phyloP scores from a whole-genome alignment of 1,140 invertebrate genomes.

The Calephelis virginiensis region DNA sequence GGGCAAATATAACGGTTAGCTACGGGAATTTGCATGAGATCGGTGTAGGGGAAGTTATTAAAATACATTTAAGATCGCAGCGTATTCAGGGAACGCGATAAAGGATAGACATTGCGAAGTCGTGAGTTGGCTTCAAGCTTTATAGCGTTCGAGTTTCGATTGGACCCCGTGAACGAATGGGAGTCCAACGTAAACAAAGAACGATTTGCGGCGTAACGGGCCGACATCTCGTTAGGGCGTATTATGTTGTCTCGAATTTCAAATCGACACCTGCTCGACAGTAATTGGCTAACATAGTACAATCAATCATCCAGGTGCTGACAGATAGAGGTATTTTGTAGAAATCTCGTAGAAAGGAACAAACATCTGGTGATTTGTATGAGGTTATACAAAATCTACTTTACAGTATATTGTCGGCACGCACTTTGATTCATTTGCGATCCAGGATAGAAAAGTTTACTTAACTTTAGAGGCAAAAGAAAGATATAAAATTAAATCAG shows the following conservation, averaged over 20 bases:
- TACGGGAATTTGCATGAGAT: slow-evolving; percentile 66
- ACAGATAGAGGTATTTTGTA: slow-evolving; percentile 19
- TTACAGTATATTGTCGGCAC: no score
- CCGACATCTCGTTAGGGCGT: slow-evolving; percentile 49
- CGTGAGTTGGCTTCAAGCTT: slow-evolving; percentile 62
- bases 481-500: no score
- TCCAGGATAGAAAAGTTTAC: no score
- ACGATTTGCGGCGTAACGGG: slow-evolving; percentile 34
- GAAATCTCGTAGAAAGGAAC: slow-evolving; percentile 10
- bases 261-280: slow-evolving; percentile 36
- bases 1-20: slow-evolving; percentile 58
- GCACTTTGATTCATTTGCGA: neutral
- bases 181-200: slow-evolving; percentile 53
- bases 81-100: slow-evolving; percentile 58
- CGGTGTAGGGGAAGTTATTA: slow-evolving; percentile 61
- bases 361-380: slow-evolving; percentile 5
- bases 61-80: slow-evolving; percentile 66
- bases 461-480: no score
- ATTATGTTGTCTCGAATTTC: slow-evolving; percentile 39
- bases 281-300: slow-evolving; percentile 38
- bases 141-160: slow-evolving; percentile 63
- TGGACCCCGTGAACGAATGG: slow-evolving; percentile 34
- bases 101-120: slow-evolving; percentile 62
- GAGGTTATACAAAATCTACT: neutral
- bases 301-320: slow-evolving; percentile 27